Evolutionary conservation across 30 jellyfish, hydroid and myxozoan genomes (phyloP), one percentile per base, ranked within the genome.

Genomic region (Chrysaora quinquecirrha): DNA sequence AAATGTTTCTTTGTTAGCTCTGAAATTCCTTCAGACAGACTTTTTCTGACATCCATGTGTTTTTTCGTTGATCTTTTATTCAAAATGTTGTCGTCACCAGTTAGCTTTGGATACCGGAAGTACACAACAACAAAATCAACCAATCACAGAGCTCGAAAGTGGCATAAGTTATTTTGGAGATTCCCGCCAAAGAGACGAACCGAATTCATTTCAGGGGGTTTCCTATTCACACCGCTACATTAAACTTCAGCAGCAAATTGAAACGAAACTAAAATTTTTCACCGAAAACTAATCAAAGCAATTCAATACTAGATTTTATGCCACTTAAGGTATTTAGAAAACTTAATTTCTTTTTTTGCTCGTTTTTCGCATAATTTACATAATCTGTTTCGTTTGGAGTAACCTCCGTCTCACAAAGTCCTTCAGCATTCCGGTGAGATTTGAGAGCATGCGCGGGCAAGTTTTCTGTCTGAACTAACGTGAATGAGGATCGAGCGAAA

Each of bases 401-500:
- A n/a, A 64, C 90, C 90, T 85, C 92, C 85, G 80, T 68, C 23
- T 31, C 18, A 38, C 3, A 25, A 49, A 64, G 70, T 28, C 90
- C 92, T 82, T 82, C 92, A 21, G 92, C 92, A 82, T 85, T 60
- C 95, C 96, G 93, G 96, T 76, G 24, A 2, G 64, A 24, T 7
- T 56, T 43, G 64, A 19, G 72, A 82, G 87, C 96, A 78, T 88
- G 96, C 96, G 93, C 87, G 73, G 47, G 63, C 88, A 52, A 48
- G 78, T 86, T 58, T 76, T 46, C 78, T 48, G 85, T 58, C 95
- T 85, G 95, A 54, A 76, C 83, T 48, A 88, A 88, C 96, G 92
- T 88, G 96, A 88, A 88, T 88, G 92, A 78, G 96, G 93, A 88
- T 70, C 64, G 90, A 84, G 73, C 49, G 54, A 43, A 68, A 52